These are phyloP conservation scores for Origma solitaria DNA, from an alignment of 2,113 vertebrate genomes.

Conservation along the genomic window DNA sequence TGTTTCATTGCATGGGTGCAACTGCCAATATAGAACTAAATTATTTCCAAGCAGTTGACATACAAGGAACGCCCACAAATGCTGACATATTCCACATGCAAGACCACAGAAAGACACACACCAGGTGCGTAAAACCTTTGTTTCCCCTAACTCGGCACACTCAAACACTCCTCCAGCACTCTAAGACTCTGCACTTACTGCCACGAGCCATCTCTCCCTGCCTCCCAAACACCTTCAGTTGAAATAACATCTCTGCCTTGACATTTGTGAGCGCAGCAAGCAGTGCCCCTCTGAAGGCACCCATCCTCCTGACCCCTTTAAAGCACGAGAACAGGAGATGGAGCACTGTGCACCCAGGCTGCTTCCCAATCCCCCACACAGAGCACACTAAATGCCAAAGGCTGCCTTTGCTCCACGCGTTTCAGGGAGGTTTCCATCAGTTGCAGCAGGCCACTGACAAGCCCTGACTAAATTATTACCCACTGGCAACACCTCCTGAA, in stretches of 20 bases:
- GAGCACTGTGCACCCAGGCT: background rate
- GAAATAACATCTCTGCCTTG: background rate
- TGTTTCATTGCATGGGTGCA: background rate
- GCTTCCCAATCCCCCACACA: too few species aligned
- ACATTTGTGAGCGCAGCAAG: background rate
- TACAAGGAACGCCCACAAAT: background rate
- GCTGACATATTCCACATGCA: background rate
- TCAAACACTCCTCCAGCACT: background rate
- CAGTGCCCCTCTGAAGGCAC: background rate
- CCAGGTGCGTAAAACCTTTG: background rate
- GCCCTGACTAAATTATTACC: background rate
- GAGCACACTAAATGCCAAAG: background rate
- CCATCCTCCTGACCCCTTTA: background rate
- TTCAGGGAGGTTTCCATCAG: background rate
- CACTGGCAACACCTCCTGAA: background rate
- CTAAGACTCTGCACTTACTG: background rate
- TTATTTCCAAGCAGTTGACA: background rate
- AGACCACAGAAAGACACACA: background rate
- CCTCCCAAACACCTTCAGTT: background rate
- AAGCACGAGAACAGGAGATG: background rate
- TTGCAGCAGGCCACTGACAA: background rate
- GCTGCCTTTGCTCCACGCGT: background rate
- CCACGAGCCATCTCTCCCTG: background rate
- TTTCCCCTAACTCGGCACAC: background rate
- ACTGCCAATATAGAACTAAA: background rate